Base-by-base conservation (phyloP, 2,888 invertebrate genomes). In the Rhabditoides inermis region DNA sequence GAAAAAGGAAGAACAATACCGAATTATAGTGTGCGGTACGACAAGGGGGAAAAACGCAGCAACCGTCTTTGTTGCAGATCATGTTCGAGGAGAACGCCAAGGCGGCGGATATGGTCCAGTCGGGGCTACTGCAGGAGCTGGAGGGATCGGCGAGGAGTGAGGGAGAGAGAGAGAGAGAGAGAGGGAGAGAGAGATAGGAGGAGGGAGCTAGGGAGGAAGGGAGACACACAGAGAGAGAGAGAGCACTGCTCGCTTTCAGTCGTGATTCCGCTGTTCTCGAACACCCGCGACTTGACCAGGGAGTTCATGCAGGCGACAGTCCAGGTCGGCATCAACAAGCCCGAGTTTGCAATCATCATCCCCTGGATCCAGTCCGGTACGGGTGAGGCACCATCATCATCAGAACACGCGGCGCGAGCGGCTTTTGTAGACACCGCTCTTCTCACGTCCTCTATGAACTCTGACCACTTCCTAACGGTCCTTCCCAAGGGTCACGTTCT, bases 271-370 rank as follows among this genome's bases (percentile, higher is more conserved):
- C 51, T 73, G 27, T 73, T 73, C 49, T 72, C 72, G 1, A 61
- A 70, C 1, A 74, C 73, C n/a, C 66, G 71, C 36, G 73, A 74
- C 45, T 51, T 70, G 23, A 61, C 71, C 10, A 69, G 63, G 50
- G 73, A 73, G 49, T 73, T 73, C 60, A 73, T 73, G 73, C 67
- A 70, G 39, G 73, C 72, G 2, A 58, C 60, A 12, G 56, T 51
- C 44, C 53, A 54, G 35, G n/a, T 39, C 40, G 52, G 49, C 45
- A 65, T 69, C 60, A 72, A 70, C 53, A 66, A 57, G 30, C 61
- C 61, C 7, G 72, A 73, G 44, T 72, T 66, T 51, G 72, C 67
- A 12, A 73, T 63, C 51, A 61, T 72, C 18, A 58, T 72, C 26
- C 72, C 72, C 6, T 72, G 72, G 72, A 53, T 72, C 4, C 71